Evolutionary conservation across 2,797 vertebrate genomes (phyloP).

Genomic region (Liasis olivaceus): DNA sequence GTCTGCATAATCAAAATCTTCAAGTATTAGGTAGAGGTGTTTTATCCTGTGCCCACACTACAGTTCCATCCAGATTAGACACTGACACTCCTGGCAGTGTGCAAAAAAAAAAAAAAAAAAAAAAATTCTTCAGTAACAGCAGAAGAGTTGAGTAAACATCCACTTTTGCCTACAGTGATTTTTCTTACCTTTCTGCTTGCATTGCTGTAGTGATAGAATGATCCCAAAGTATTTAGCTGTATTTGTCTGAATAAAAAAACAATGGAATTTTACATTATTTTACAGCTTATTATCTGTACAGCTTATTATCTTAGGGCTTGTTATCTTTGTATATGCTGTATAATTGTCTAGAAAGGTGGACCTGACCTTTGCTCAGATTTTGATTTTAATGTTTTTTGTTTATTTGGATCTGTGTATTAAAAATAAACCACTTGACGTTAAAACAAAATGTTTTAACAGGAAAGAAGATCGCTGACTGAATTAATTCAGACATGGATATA

Average conservation of each 20-base stretch:
- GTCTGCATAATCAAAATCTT: neutral
- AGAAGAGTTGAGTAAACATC: neutral
- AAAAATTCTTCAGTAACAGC: neutral
- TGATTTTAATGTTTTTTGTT: constrained; percentile 57
- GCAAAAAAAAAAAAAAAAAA: neutral
- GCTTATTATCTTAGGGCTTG: neutral
- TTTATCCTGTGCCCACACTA: neutral
- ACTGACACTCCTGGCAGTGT: neutral
- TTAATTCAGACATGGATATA: neutral
- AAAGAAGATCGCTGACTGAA: constrained; percentile 15
- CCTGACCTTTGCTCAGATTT: constrained; percentile 44
- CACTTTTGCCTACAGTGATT: neutral
- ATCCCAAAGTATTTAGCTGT: neutral
- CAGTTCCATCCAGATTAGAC: neutral
- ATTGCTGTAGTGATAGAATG: neutral
- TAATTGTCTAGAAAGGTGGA: constrained; percentile 54
- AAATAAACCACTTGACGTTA: constrained; percentile 40
- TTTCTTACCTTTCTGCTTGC: neutral
- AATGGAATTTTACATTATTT: neutral
- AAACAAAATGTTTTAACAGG: constrained; percentile 29
- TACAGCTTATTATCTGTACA: neutral
- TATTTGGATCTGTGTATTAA: constrained; percentile 62
- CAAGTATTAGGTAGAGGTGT: neutral
- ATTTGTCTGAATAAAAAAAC: neutral
- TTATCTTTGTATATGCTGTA: constrained; percentile 48